phyloP scores from a whole-genome alignment of 2,888 invertebrate species.

The Augochlorella aurata region DNA sequence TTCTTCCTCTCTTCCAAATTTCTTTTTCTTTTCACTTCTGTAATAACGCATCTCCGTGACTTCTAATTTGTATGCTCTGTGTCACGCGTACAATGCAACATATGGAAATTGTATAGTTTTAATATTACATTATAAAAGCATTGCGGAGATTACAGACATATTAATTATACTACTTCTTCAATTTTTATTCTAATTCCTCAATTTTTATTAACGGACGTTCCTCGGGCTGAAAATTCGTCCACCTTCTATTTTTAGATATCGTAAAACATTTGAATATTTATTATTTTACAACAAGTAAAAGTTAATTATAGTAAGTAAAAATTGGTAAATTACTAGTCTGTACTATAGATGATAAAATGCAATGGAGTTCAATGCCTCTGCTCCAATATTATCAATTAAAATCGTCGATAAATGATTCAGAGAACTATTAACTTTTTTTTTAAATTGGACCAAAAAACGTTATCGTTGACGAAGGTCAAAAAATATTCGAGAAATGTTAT shows the following conservation, averaged over 20 bases:
- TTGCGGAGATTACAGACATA: background rate
- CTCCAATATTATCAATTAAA: background rate
- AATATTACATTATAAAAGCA: background rate
- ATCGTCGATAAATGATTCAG: background rate
- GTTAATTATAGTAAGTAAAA: too few relatives aligned
- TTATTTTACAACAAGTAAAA: too few relatives aligned
- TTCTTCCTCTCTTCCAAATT: slow-evolving; percentile 27
- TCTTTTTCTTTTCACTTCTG: background rate
- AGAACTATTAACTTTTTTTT: background rate
- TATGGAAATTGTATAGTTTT: background rate
- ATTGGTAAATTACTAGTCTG: background rate
- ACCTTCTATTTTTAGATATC: background rate
- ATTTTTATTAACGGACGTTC: too few relatives aligned
- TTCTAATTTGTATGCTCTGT: too few relatives aligned
- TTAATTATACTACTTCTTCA: too few relatives aligned
- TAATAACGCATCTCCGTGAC: background rate
- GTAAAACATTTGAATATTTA: background rate
- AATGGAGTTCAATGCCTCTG: background rate
- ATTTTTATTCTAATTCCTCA: too few relatives aligned
- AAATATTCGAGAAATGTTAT: background rate
- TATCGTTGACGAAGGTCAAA: background rate
- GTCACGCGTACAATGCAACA: background rate
- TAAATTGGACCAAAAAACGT: background rate
- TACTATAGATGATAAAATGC: background rate
- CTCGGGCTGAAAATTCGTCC: background rate